Percentiles rank a stretch among this genome's conserved stretches.
phyloP scores from a whole-genome alignment of 2,113 vertebrate species.

The Heptranchias perlo region DNA sequence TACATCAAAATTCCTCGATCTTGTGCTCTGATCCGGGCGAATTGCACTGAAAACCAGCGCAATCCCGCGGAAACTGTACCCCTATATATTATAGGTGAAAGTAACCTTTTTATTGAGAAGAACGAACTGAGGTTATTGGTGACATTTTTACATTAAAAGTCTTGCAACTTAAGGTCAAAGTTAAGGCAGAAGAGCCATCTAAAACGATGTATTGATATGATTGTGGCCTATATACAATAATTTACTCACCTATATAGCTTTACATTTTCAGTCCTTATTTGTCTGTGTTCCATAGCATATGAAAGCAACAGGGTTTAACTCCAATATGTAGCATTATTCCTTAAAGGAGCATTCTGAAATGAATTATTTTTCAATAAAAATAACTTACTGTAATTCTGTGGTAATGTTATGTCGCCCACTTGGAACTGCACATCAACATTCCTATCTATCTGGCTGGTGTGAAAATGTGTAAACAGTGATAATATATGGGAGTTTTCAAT shows the following conservation, averaged over 20 bases:
- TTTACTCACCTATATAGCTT: not conserved
- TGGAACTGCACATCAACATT: not conserved
- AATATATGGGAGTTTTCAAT: not conserved
- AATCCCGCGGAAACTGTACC: too few relatives aligned
- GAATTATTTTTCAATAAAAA: not conserved
- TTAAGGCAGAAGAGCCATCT: not conserved
- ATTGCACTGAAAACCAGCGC: too few relatives aligned
- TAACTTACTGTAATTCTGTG: not conserved
- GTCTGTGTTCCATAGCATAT: not conserved
- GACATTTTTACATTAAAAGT: not conserved
- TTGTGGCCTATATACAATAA: not conserved
- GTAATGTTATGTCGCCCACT: not conserved
- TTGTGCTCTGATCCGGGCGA: too few relatives aligned
- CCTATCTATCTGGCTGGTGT: not conserved
- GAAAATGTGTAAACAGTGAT: not conserved
- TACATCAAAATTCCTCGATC: too few relatives aligned
- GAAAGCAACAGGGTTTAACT: not conserved
- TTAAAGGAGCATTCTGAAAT: not conserved
- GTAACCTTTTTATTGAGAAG: not conserved
- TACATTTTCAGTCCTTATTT: not conserved
- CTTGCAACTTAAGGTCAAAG: not conserved
- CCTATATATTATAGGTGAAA: not conserved
- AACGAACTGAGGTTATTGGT: not conserved
- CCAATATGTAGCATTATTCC: not conserved
- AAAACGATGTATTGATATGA: not conserved